Percentiles rank a stretch among this genome's conserved stretches.
Conservation (phyloP, 2,888 invertebrate species). For the Parapristionchus giblindavisi region DNA sequence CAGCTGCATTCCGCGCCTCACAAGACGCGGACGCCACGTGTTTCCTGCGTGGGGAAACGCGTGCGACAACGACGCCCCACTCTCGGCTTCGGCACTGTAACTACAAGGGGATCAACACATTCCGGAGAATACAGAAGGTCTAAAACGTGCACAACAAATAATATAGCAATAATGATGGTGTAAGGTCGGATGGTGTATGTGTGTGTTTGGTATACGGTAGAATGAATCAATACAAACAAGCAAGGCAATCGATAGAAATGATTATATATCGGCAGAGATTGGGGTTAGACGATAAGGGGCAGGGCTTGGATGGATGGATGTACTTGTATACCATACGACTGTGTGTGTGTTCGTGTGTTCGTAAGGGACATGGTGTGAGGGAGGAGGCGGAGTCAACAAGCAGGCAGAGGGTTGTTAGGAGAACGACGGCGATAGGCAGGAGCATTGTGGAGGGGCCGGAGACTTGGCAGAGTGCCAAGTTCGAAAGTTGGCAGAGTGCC, state of each 20-base stretch:
- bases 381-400: too few relatives aligned
- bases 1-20: too few relatives aligned
- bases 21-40: too few relatives aligned
- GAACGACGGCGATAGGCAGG: too few relatives aligned
- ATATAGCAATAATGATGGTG: neutral
- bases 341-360: too few relatives aligned
- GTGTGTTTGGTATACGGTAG: neutral
- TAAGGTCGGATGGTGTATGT: neutral
- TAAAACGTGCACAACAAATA: conserved; percentile 30
- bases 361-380: too few relatives aligned
- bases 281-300: neutral
- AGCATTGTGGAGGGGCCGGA: neutral
- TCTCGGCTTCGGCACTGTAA: too few relatives aligned
- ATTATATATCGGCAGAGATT: neutral
- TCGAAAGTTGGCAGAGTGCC: neutral
- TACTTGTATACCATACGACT: conserved; percentile 17
- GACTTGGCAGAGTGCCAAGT: neutral
- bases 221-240: conserved; percentile 2
- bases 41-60: too few relatives aligned
- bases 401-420: too few relatives aligned
- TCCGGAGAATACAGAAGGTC: neutral
- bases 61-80: too few relatives aligned
- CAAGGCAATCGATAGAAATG: conserved; percentile 23
- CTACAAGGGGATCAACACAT: conserved; percentile 25
- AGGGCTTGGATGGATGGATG: neutral